Evolutionary conservation across 1,140 invertebrate species (phyloP).

Genomic region (Dolichoris vasculosae): DNA sequence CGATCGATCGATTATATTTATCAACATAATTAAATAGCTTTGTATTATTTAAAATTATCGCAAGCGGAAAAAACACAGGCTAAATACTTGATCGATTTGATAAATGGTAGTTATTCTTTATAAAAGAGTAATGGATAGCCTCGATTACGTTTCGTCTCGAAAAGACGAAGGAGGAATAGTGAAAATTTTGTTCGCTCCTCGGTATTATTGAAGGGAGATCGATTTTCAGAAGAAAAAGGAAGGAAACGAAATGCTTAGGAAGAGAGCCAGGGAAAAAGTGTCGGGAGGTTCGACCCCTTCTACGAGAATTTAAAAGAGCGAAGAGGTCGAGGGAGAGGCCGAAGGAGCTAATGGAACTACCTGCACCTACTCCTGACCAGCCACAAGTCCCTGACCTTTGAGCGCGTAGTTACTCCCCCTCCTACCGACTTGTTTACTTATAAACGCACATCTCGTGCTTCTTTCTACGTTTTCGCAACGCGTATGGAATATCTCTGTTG

Average conservation of each 20-base stretch:
- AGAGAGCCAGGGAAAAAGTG: not conserved
- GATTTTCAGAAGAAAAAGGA: not conserved
- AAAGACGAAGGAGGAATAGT: too few relatives aligned
- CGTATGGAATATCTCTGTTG: not conserved
- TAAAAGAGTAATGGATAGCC: too few relatives aligned
- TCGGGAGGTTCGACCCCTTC: too few relatives aligned
- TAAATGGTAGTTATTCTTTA: too few relatives aligned
- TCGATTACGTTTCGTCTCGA: too few relatives aligned
- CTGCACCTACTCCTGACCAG: constrained; percentile 36
- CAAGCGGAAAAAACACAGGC: too few relatives aligned
- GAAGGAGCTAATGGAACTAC: constrained; percentile 31
- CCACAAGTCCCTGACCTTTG: constrained; percentile 44
- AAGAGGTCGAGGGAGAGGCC: constrained; percentile 19
- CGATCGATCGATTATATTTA: too few relatives aligned
- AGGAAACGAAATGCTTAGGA: not conserved
- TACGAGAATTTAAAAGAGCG: not conserved
- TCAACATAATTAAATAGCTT: too few relatives aligned
- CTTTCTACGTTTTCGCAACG: not conserved
- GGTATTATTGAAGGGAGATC: not conserved
- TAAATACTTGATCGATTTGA: too few relatives aligned
- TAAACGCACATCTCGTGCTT: not conserved
- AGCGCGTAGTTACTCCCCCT: not conserved
- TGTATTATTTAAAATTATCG: too few relatives aligned
- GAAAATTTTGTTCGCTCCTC: too few relatives aligned
- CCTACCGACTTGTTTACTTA: constrained; percentile 28